Conservation (phyloP, 2,113 vertebrate species). For the Dromaius novaehollandiae region DNA sequence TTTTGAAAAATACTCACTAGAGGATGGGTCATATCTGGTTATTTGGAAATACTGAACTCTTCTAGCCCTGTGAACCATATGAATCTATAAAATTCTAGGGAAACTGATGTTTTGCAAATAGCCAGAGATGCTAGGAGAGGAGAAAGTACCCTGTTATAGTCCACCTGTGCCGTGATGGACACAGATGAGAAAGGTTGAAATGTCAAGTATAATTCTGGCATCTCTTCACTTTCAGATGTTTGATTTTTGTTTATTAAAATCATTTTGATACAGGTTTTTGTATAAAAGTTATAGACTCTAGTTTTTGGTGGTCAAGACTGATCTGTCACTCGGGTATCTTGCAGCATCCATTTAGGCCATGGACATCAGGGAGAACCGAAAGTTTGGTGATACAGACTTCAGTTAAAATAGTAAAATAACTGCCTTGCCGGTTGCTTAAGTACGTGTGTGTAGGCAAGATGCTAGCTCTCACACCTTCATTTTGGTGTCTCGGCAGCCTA, state of each 20-base stretch:
- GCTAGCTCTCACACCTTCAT: rapidly evolving
- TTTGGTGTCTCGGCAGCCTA: neutral
- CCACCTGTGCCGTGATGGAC: neutral
- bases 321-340: neutral
- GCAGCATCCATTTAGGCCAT: rapidly evolving
- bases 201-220: neutral
- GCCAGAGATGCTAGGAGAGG: neutral
- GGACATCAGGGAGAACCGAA: neutral
- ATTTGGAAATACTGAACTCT: neutral
- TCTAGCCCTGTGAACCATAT: neutral
- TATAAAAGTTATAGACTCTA: neutral
- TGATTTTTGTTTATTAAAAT: neutral
- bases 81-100: neutral
- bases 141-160: neutral
- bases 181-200: neutral
- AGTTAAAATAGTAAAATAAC: neutral
- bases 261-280: neutral
- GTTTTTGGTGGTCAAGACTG: neutral
- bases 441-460: rapidly evolving
- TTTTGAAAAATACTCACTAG: neutral
- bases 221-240: neutral
- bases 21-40: neutral
- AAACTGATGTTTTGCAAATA: neutral
- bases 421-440: neutral
- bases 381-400: neutral